Percentiles rank a stretch among this genome's conserved stretches.
Evolutionary conservation across 2,113 vertebrate genomes (phyloP).

Genomic region (Gasterosteus nipponicus): DNA sequence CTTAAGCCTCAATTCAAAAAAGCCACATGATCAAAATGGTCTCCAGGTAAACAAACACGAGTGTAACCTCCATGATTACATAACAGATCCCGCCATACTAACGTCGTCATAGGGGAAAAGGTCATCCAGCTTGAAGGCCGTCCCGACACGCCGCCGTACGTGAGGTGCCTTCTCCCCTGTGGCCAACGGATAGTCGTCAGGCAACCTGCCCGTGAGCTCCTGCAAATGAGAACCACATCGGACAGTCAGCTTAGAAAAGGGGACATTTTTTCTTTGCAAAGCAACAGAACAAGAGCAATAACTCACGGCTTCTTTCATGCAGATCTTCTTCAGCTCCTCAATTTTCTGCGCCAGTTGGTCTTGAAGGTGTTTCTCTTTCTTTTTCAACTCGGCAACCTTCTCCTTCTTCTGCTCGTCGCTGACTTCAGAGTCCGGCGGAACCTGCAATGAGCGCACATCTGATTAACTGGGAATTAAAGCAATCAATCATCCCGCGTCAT

Average conservation of each 20-base stretch:
- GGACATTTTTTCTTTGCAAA: neutral
- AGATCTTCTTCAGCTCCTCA: constrained; percentile 93
- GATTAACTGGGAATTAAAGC: constrained; percentile 23
- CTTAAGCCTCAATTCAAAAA: constrained; percentile 10
- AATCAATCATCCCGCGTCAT: constrained; percentile 36
- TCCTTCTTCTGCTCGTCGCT: constrained; percentile 94
- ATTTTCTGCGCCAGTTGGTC: constrained; percentile 88
- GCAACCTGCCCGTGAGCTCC: constrained; percentile 93
- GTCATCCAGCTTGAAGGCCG: constrained; percentile 90
- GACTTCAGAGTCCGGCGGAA: constrained; percentile 91
- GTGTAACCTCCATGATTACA: neutral
- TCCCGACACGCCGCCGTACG: constrained; percentile 88
- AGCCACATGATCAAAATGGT: constrained; percentile 2
- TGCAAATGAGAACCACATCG: constrained; percentile 61
- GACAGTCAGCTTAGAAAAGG: constrained; percentile 16
- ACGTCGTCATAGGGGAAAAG: constrained; percentile 90
- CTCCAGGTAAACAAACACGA: constrained; percentile 23
- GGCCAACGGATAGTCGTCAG: constrained; percentile 91
- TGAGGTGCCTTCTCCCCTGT: constrained; percentile 90
- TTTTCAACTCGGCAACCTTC: constrained; percentile 91
- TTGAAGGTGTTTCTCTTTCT: constrained; percentile 89
- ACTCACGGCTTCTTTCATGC: constrained; percentile 95
- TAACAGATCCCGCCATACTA: constrained; percentile 11
- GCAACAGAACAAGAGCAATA: neutral
- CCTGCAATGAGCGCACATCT: constrained; percentile 73